Conservation (phyloP, 2,888 invertebrate species). For the Sepioteuthis lessoniana region DNA sequence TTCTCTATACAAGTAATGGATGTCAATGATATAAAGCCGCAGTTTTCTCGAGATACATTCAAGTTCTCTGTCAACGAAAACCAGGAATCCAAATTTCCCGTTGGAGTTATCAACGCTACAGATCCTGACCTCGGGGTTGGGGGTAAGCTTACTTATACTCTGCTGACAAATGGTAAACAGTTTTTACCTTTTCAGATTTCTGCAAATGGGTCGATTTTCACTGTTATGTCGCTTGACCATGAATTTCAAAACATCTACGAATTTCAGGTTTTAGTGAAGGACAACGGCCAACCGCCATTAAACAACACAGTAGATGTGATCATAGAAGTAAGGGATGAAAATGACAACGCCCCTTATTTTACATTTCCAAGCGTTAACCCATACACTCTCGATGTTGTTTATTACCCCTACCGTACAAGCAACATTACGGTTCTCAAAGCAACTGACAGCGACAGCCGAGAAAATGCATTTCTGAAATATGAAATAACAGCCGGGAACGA, state of each 20-base stretch:
- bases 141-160: background rate
- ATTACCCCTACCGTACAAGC: background rate
- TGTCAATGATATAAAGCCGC: background rate
- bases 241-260: background rate
- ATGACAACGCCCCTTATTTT: background rate
- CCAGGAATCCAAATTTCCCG: background rate
- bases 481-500: background rate
- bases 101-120: background rate
- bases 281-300: background rate
- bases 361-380: background rate
- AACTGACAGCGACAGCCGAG: background rate
- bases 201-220: background rate
- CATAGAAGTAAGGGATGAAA: background rate
- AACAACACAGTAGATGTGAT: background rate
- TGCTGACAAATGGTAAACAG: background rate
- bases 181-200: background rate
- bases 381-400: background rate
- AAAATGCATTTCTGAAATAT: background rate
- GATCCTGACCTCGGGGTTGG: background rate
- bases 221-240: background rate
- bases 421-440: background rate
- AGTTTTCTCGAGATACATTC: background rate
- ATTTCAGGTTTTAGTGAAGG: background rate
- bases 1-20: background rate
- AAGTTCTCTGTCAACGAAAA: conserved; percentile 4